phyloP scores from a whole-genome alignment of 2,113 vertebrate genomes.

The Ptychochromis oligacanthus region DNA sequence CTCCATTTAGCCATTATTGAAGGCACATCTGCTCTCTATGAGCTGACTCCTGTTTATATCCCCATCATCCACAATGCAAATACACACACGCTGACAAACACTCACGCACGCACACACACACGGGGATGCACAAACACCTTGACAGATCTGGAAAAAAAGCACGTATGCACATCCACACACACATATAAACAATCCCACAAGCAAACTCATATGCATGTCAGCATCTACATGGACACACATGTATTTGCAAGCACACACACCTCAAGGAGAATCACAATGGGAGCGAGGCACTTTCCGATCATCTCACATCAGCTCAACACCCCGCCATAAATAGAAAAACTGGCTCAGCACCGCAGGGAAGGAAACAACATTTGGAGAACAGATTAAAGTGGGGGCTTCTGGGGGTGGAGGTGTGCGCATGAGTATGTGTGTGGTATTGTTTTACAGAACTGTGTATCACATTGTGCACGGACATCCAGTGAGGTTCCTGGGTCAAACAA shows the following conservation, averaged over 20 bases:
- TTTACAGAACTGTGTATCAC: neutral
- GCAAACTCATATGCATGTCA: neutral
- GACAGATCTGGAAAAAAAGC: constrained; percentile 22
- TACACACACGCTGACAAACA: neutral
- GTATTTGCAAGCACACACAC: constrained; percentile 28
- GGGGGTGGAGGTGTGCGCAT: constrained; percentile 20
- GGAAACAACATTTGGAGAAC: constrained; percentile 73
- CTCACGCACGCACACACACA: neutral
- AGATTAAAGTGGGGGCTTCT: constrained; percentile 63
- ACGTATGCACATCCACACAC: neutral
- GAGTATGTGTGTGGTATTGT: constrained; percentile 22
- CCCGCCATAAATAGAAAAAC: constrained; percentile 75
- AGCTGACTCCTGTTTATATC: constrained; percentile 46
- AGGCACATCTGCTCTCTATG: constrained; percentile 59
- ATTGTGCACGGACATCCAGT: constrained; percentile 10
- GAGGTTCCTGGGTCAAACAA: constrained; percentile 25
- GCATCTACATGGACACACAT: neutral
- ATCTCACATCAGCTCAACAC: constrained; percentile 74
- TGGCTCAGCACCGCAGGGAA: constrained; percentile 64
- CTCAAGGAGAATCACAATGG: constrained; percentile 60
- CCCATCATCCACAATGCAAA: constrained; percentile 16
- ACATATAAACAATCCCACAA: neutral
- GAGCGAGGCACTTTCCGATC: constrained; percentile 65
- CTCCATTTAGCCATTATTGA: constrained; percentile 64
- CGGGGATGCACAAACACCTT: neutral